phyloP scores from a whole-genome alignment of 2,888 invertebrate genomes.

The Metopia argyrocephala region DNA sequence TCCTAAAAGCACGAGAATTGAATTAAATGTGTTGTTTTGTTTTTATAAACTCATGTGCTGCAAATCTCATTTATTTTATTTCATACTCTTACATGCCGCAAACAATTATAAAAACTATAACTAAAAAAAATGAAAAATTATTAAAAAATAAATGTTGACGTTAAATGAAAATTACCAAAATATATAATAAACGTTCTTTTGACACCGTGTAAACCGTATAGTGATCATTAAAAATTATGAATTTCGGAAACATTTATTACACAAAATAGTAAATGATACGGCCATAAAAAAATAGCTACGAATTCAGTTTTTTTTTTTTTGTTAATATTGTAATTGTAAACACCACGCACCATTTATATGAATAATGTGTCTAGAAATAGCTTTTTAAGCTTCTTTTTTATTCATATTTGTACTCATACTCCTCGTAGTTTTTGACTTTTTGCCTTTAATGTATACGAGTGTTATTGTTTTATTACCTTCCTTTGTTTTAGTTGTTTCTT shows the following conservation, averaged over 20 bases:
- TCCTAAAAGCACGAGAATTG: constrained; percentile 58
- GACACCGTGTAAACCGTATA: constrained; percentile 28
- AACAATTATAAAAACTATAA: neutral
- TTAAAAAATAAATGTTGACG: neutral
- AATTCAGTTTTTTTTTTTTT: neutral
- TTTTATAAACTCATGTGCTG: neutral
- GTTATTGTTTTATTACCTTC: neutral
- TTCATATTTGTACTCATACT: neutral
- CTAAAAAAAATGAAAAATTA: neutral
- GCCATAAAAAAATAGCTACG: neutral
- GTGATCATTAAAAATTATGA: constrained; percentile 59
- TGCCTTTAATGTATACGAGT: neutral
- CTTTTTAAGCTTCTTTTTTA: neutral
- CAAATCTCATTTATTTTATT: neutral
- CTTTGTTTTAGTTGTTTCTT: neutral
- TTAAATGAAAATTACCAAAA: constrained; percentile 37
- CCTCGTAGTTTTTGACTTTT: neutral
- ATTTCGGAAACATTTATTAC: constrained; percentile 50
- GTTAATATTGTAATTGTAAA: neutral
- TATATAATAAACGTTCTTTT: constrained; percentile 47
- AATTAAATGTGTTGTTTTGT: constrained; percentile 35
- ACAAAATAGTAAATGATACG: constrained; percentile 2
- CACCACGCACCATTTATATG: constrained; percentile 32
- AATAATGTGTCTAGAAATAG: neutral
- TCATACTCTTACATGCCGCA: neutral